These are phyloP conservation scores for Drosophila emarginata DNA, from an alignment of 2,888 invertebrate species.

Conservation along the genomic window DNA sequence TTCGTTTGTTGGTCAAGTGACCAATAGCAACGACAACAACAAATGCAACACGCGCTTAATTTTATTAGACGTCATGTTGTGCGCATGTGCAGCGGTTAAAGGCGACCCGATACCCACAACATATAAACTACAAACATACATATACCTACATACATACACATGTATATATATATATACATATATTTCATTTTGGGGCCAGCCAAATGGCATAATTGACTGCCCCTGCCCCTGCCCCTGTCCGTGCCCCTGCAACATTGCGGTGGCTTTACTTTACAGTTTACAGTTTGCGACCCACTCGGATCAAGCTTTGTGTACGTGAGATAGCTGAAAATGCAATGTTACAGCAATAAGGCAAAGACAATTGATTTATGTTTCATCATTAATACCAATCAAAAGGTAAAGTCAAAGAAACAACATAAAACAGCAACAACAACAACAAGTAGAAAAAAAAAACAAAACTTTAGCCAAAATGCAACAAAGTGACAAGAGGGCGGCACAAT, in stretches of 20 bases:
- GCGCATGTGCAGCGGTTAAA: slow-evolving; percentile 66
- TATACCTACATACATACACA: slow-evolving; percentile 18
- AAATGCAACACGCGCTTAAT: slow-evolving; percentile 63
- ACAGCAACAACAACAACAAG: background rate
- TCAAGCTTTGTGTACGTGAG: slow-evolving; percentile 31
- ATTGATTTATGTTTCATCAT: slow-evolving; percentile 66
- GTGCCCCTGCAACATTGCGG: slow-evolving; percentile 14
- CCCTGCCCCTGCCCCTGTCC: slow-evolving; percentile 45
- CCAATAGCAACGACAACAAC: slow-evolving; percentile 49
- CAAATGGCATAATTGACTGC: slow-evolving; percentile 74
- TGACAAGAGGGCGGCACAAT: background rate
- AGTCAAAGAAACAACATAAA: background rate
- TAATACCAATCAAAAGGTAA: slow-evolving; percentile 60
- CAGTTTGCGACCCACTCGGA: slow-evolving; percentile 5
- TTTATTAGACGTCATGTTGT: slow-evolving; percentile 72
- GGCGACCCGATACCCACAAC: slow-evolving; percentile 10
- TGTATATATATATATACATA: slow-evolving; percentile 22
- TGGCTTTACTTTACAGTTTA: background rate
- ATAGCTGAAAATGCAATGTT: slow-evolving; percentile 2
- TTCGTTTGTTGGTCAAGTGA: slow-evolving; percentile 73
- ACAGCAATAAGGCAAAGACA: slow-evolving; percentile 4
- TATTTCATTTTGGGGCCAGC: slow-evolving; percentile 55
- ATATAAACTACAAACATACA: background rate
- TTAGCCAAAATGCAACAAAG: background rate
- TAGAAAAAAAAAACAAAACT: too few relatives aligned